Conservation (phyloP, 2,797 vertebrate genomes). For the Bovichtus diacanthus region DNA sequence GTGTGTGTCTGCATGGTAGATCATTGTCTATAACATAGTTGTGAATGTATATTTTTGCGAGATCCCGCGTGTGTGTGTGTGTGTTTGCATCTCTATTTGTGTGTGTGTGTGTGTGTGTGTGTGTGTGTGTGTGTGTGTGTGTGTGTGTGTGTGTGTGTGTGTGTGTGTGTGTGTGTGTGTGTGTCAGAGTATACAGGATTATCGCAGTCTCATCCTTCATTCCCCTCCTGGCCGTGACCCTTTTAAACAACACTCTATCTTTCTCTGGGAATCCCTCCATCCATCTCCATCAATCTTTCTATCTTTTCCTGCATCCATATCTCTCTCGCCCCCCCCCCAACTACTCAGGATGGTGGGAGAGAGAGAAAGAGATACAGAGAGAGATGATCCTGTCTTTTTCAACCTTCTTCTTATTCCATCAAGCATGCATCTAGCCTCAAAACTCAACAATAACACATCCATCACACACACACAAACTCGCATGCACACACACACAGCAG, state of each 20-base stretch:
- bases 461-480: slow-evolving; percentile 63
- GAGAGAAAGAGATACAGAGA: slow-evolving; percentile 62
- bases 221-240: slow-evolving; percentile 73
- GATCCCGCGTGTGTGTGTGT: no score
- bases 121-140: slow-evolving; percentile 4
- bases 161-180: slow-evolving; percentile 28
- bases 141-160: slow-evolving; percentile 14
- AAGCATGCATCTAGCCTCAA: slow-evolving; percentile 81
- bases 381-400: slow-evolving; percentile 82
- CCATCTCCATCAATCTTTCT: slow-evolving; percentile 76
- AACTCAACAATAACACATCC: slow-evolving; percentile 83
- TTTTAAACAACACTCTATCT: slow-evolving; percentile 81
- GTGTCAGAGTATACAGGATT: slow-evolving; percentile 59
- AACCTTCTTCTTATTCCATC: slow-evolving; percentile 82
- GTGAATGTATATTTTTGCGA: background rate
- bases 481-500: slow-evolving; percentile 27
- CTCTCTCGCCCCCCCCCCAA: slow-evolving; percentile 36
- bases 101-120: slow-evolving; percentile 19
- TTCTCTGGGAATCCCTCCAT: slow-evolving; percentile 76
- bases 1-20: background rate
- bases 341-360: slow-evolving; percentile 56
- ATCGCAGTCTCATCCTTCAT: slow-evolving; percentile 77
- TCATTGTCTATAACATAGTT: background rate
- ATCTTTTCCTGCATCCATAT: slow-evolving; percentile 52
- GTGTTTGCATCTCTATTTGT: background rate